phyloP scores from a whole-genome alignment of 1,140 invertebrate genomes.

The Laupala kohalensis region DNA sequence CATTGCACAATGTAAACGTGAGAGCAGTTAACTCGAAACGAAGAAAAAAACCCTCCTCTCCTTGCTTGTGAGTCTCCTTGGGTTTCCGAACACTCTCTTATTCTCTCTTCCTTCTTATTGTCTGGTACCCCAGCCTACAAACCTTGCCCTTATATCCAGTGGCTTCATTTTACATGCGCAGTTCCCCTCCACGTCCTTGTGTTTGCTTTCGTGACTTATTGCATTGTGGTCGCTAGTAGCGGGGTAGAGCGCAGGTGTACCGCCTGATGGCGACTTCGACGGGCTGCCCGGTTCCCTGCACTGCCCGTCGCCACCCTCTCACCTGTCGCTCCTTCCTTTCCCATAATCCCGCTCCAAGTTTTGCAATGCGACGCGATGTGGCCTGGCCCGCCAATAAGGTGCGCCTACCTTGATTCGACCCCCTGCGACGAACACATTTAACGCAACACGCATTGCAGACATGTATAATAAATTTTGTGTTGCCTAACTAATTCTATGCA shows the following conservation, averaged over 20 bases:
- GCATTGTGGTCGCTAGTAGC: slow-evolving; percentile 8
- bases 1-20: slow-evolving; percentile 60
- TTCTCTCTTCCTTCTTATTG: slow-evolving; percentile 11
- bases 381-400: too few relatives aligned
- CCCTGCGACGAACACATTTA: too few relatives aligned
- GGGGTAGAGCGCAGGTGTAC: not conserved
- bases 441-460: too few relatives aligned
- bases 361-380: too few relatives aligned
- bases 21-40: slow-evolving; percentile 57
- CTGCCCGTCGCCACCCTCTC: too few relatives aligned
- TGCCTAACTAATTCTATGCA: too few relatives aligned
- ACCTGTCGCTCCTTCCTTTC: not conserved
- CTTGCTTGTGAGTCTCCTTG: slow-evolving; percentile 54
- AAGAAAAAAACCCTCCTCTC: slow-evolving; percentile 52
- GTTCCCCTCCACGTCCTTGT: not conserved
- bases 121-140: slow-evolving; percentile 11
- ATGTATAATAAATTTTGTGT: too few relatives aligned
- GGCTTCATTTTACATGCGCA: slow-evolving; percentile 13
- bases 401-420: too few relatives aligned
- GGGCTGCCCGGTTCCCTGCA: too few relatives aligned
- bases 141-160: slow-evolving; percentile 15
- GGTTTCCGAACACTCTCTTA: slow-evolving; percentile 28
- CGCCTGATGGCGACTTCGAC: not conserved
- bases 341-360: not conserved
- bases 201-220: slow-evolving; percentile 5